These are phyloP conservation scores for Drosophila ananassae DNA, from an alignment of 1,140 invertebrate genomes.

Conservation along the genomic window DNA sequence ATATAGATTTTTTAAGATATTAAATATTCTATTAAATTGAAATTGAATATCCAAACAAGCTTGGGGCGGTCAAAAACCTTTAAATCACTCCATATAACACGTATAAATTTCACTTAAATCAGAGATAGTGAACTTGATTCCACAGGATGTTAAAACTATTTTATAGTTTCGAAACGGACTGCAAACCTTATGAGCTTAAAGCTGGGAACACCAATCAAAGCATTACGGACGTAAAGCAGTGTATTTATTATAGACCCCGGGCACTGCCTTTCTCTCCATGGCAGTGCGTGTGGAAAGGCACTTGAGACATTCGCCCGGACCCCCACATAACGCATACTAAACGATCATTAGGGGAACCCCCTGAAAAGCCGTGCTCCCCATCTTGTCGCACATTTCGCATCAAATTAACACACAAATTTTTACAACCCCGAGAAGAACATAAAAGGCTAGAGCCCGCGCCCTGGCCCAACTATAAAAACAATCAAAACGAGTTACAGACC, in stretches of 20 bases:
- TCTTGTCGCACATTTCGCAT: slow-evolving; percentile 73
- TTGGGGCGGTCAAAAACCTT: too few relatives aligned
- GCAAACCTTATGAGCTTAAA: slow-evolving; percentile 10
- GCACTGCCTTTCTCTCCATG: not conserved
- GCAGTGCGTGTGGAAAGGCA: slow-evolving; percentile 38
- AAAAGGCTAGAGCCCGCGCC: slow-evolving; percentile 38
- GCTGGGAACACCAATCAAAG: slow-evolving; percentile 32
- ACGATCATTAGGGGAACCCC: slow-evolving; percentile 60
- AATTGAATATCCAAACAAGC: too few relatives aligned
- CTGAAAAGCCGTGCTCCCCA: slow-evolving; percentile 10
- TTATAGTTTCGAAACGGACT: slow-evolving; percentile 29
- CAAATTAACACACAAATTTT: slow-evolving; percentile 80
- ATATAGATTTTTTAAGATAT: too few relatives aligned
- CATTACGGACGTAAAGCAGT: slow-evolving; percentile 38
- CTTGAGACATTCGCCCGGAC: slow-evolving; percentile 35
- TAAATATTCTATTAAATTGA: too few relatives aligned
- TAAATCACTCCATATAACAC: too few relatives aligned
- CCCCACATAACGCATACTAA: slow-evolving; percentile 57
- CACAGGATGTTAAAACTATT: slow-evolving; percentile 7
- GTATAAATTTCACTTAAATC: too few relatives aligned
- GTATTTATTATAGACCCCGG: slow-evolving; percentile 33
- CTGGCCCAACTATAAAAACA: slow-evolving; percentile 75
- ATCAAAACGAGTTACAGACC: slow-evolving; percentile 74
- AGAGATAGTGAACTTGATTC: not conserved
- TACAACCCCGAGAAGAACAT: slow-evolving; percentile 60